A percentile compares a stretch with the other conserved stretches of the same genome.
phyloP scores from a whole-genome alignment of 1,140 invertebrate species.

The Diorhabda carinulata region DNA sequence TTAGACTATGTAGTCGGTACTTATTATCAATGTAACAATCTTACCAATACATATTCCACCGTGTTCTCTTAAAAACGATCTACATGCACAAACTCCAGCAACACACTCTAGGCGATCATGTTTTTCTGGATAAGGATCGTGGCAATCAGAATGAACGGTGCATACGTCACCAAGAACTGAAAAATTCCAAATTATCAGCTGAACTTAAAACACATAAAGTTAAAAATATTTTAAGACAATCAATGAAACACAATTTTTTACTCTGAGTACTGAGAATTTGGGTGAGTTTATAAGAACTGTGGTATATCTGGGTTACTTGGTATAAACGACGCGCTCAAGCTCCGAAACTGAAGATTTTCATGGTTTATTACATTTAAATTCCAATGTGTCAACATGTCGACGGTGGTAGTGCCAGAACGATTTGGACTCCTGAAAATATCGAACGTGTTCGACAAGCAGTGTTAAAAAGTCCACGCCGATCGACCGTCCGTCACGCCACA shows the following conservation, averaged over 20 bases:
- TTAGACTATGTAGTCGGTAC: no score
- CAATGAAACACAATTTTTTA: background rate
- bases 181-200: background rate
- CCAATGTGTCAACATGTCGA: no score
- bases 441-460: slow-evolving; percentile 23
- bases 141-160: slow-evolving; percentile 23
- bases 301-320: no score
- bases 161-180: slow-evolving; percentile 29
- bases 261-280: no score
- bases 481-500: slow-evolving; percentile 19
- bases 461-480: slow-evolving; percentile 23
- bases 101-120: slow-evolving; percentile 24
- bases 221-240: slow-evolving; percentile 1
- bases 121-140: slow-evolving; percentile 19
- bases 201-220: background rate
- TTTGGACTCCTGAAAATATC: slow-evolving; percentile 12
- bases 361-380: no score
- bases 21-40: background rate
- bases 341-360: no score
- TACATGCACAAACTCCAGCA: slow-evolving; percentile 29
- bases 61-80: slow-evolving; percentile 16
- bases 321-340: no score
- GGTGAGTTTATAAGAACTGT: no score
- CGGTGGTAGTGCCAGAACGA: slow-evolving; percentile 9
- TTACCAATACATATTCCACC: slow-evolving; percentile 27